Evolutionary conservation across 2,797 vertebrate species (phyloP), one percentile per base, ranked within the genome.

Genomic region (Sebastes matsubarae): DNA sequence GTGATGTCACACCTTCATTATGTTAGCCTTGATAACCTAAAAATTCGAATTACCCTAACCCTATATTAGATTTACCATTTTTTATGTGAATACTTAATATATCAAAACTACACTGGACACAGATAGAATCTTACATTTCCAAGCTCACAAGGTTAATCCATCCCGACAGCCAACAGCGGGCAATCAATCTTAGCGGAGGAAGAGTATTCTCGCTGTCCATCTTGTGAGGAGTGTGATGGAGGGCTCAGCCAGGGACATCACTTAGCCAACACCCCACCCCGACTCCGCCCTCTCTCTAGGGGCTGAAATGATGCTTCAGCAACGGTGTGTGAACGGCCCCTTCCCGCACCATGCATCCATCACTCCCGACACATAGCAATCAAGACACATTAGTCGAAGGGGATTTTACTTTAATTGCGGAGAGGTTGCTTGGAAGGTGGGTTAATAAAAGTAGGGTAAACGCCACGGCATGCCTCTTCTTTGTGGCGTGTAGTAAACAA

Each of bases 191-290:
- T 76, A 24, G 57, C 27, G 42, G 82, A 85, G 87, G 88, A 90
- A 89, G 84, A 87, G 87, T 81, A 82, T 87, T 89, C 89, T 86
- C 78, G 90, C 87, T 89, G 91, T 94, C 91, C 83, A 75, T 93
- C 90, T 88, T 77, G 79, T 74, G 83, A 82, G 82, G 79, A 88
- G 87, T 92, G 91, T 93, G 91, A 94, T 93, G 89, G 89, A 93
- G 82, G 87, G 81, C 87, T 93, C 68, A 79, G 87, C 78, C 83
- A 74, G 87, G 86, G 85, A 89, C 90, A 82, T 91, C 87, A 88
- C 90, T 92, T 90, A 81, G 86, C 57, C 60, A 75, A 77, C 74
- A 81, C 75, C 84, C 73, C 77, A 79, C 84, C 83, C 46, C 13
- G 58, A 74, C 83, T 79, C 77, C 82, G 74, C 63, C 76, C 74